Base-by-base conservation (phyloP, 2,113 vertebrate genomes). In the Turdus rufiventris region DNA sequence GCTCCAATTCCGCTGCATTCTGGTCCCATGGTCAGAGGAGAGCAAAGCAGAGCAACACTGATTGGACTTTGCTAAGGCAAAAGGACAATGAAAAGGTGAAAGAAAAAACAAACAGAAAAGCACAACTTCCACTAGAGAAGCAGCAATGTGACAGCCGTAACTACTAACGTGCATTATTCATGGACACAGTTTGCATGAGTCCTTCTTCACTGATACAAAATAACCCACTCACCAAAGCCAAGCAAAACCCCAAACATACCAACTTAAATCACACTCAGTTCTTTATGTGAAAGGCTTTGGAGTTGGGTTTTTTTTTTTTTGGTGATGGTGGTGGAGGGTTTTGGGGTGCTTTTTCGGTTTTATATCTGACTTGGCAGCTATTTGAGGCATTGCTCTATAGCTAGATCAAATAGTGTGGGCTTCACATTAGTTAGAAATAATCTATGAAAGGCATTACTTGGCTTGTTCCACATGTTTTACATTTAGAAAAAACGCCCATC, bases 171-270 rank as follows among this genome's bases (percentile, higher is more conserved):
- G 31, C 19, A 6, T 65, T 75, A 85, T 10, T n/a, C 31, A 48
- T 0, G 4, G 26, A 10, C 42, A 71, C 23, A 50, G 16, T 43
- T 78, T 62, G 31, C 26, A 45, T 0, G 0, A 88, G 60, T 38
- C 2, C 10, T 40, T 65, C 18, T 73, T 82, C 18, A 28, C 9
- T 28, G 61, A 42, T 9, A 60, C 0, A 12, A 71, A 65, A 65
- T 28, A 31, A 0, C 3, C 3, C 31, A 31, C 16, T 2, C 26
- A 72, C 12, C 14, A 26, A 36, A 54, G 47, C 16, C 15, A 53
- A 54, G 11, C 31, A 60, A 36, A 43, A 25, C 4, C 28, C 5
- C 7, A 11, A 61, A 57, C 6, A 1, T 26, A 61, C 8, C 11
- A 21, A 11, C 4, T 51, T n/a, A 51, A 78, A 40, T 26, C 2